Base-by-base conservation (phyloP, 2,888 invertebrate species). In the Drosophila setosimentum region DNA sequence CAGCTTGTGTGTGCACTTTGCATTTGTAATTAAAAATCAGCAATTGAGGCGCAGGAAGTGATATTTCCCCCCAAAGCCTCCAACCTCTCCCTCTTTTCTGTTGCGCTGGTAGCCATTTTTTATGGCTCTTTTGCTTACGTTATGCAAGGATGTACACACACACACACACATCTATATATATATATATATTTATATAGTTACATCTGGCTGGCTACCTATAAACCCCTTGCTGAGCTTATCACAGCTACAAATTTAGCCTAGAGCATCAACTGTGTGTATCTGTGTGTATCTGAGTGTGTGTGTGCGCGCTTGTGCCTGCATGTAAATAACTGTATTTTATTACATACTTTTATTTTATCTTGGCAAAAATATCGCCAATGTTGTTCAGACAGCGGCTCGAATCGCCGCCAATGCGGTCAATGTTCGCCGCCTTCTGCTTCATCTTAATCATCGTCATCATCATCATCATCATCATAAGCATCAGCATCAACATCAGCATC, bases 291-390 rank as follows among this genome's bases (percentile, higher is more conserved):
- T 53, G 55, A 42, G 45, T 48, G 45, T 60, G 53, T 63, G 51
- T 70, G 68, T 75, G 29, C 49, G 55, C 42, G 49, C 33, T 16
- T 55, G n/a, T 64, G 51, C 68, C 79, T 78, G 84, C 84, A 85
- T 85, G 85, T 85, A 87, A 85, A 85, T 87, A 86, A 86, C 85
- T 87, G 85, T 86, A 86, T 86, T 86, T 87, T 86, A 86, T 86
- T 86, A 78, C 78, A 78, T 78, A 87, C 85, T 86, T 86, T 86
- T 86, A 86, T 86, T 87, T 86, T 86, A 87, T 86, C 85, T 86
- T 74, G 76, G 85, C 83, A 85, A 87, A 87, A 86, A 86, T 86
- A 86, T 86, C 85, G 85, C 85, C 85, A 85, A 87, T 81, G 85
- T 79, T 81, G 68, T 68, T 72, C 80, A 84, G 86, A 78, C 85